Evolutionary conservation across 2,888 invertebrate genomes (phyloP), one percentile per base, ranked within the genome.

Genomic region (Rhamphomyia laevipes): DNA sequence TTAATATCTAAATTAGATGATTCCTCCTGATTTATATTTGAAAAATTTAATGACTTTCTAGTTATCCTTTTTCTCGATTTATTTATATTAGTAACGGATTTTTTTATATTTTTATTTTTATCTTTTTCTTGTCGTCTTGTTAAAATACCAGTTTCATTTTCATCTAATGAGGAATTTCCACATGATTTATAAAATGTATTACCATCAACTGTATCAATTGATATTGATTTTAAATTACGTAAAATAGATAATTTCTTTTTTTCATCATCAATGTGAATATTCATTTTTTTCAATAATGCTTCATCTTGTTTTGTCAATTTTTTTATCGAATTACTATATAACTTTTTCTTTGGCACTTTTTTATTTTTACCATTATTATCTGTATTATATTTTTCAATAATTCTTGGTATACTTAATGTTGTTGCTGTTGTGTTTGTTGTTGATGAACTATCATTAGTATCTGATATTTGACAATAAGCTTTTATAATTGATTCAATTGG

Each of bases 131-230:
- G 4, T 18, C 18, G 11, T 18, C 40, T 40, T 13, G 40, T 40
- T 18, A 17, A 13, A 7, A 37, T 37, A 16, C 16, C 16, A 16
- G 10, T 13, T 17, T 27, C 23, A 27, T 7, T 4, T 7, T 37
- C 16, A 13, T 11, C 9, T 40, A 12, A 11, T 40, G 4, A 12
- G 5, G 13, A 40, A 7, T 27, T 27, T 40, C 13, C 18, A 37
- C 13, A n/a, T 37, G 35, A 40, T 23, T 13, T 21, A 11, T 18
- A 7, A 3, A 42, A 42, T 1, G 51, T 43, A 13, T 53, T 52
- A 15, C 56, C 56, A 21, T 54, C 54, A 5, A 51, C 46, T 3
- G 54, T 54, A 44, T 56, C 52, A 43, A 54, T 54, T 45, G 51
- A 48, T 4, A 56, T 49, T 21, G 35, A 6, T 30, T 48, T 54